phyloP scores from a whole-genome alignment of 1,140 invertebrate genomes.

The Vollenhovia emeryi region DNA sequence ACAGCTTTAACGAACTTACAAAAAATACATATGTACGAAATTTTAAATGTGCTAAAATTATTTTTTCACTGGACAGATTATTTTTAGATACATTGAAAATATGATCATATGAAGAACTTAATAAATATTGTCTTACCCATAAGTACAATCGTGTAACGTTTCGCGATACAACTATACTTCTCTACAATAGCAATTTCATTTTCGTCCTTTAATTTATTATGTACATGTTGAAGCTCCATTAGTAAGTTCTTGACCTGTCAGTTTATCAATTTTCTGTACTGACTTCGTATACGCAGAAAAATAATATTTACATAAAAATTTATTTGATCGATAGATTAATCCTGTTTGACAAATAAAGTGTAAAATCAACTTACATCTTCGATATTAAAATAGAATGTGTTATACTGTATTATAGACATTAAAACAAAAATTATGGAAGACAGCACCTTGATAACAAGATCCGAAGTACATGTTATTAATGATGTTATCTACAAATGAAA shows the following conservation, averaged over 20 bases:
- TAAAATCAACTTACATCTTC: background rate
- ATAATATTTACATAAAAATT: background rate
- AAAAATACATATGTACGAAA: too few relatives aligned
- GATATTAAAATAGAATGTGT: background rate
- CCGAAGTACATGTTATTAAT: too few relatives aligned
- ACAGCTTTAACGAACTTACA: too few relatives aligned
- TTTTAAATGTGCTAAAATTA: too few relatives aligned
- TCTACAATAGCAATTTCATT: background rate
- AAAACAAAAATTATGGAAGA: background rate
- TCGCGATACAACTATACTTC: background rate
- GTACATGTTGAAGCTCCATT: background rate
- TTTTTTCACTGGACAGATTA: background rate
- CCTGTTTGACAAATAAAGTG: background rate
- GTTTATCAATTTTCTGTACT: background rate
- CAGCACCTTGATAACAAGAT: background rate
- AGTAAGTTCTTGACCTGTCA: background rate
- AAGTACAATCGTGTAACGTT: background rate
- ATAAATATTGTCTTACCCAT: background rate
- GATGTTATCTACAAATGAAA: too few relatives aligned
- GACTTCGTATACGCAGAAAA: background rate
- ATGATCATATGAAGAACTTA: background rate
- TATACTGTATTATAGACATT: background rate
- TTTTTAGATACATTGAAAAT: background rate
- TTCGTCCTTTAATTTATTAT: too few relatives aligned
- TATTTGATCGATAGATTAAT: background rate